A percentile compares a stretch with the other conserved stretches of the same genome.
These are phyloP conservation scores for Acronicta aceris DNA, from an alignment of 2,888 invertebrate genomes.

Conservation along the genomic window DNA sequence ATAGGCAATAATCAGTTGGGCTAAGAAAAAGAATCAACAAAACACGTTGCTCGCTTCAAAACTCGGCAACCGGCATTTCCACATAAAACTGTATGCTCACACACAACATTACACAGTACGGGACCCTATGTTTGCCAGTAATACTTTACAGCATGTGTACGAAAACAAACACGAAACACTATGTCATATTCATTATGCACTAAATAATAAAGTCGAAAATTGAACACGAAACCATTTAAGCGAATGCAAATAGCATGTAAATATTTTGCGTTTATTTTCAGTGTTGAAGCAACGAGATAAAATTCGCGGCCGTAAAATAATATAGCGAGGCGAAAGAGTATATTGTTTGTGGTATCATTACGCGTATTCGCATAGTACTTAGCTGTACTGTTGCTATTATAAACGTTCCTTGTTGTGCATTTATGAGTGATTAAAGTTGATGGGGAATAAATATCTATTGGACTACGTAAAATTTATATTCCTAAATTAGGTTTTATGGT, in stretches of 20 bases:
- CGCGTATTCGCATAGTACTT: conserved; percentile 68
- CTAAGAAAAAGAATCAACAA: conserved; percentile 56
- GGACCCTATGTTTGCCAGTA: conserved; percentile 78
- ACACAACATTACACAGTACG: conserved; percentile 74
- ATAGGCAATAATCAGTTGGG: conserved; percentile 50
- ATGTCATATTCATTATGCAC: conserved; percentile 57
- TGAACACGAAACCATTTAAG: conserved; percentile 57
- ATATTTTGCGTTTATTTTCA: conserved; percentile 77
- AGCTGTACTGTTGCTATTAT: conserved; percentile 56
- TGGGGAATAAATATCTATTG: conserved; percentile 61
- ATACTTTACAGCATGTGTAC: conserved; percentile 75
- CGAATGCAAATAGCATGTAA: conserved; percentile 72
- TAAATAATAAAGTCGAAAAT: conserved; percentile 68
- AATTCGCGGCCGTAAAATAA: conserved; percentile 79
- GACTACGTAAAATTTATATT: conserved; percentile 58
- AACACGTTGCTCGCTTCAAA: conserved; percentile 60
- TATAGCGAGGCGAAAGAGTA: conserved; percentile 71
- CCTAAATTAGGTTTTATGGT: conserved; percentile 48
- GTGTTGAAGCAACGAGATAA: conserved; percentile 77
- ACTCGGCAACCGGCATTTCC: conserved; percentile 66
- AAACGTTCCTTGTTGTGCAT: conserved; percentile 64
- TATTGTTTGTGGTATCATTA: conserved; percentile 75
- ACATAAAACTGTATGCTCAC: conserved; percentile 75
- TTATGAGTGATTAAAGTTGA: conserved; percentile 68
- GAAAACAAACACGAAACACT: conserved; percentile 61